These are phyloP conservation scores for Zeuzera pyrina DNA, from an alignment of 2,888 invertebrate species.

Conservation along the genomic window DNA sequence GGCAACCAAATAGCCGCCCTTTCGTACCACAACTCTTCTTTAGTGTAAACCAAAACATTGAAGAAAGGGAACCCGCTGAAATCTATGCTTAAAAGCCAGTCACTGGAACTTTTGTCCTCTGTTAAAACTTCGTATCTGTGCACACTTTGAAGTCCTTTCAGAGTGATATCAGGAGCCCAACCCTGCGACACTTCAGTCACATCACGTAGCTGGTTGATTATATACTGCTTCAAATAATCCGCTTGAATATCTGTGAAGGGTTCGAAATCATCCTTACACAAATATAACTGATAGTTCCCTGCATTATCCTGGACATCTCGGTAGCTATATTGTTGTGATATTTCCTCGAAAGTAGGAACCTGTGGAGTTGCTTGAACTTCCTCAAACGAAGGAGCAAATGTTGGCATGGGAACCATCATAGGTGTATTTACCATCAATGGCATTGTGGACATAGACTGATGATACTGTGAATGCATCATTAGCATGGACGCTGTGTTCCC, in stretches of 20 bases:
- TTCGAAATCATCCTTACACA: constrained; percentile 55
- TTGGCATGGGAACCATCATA: constrained; percentile 19
- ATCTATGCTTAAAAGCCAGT: constrained; percentile 48
- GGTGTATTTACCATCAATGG: constrained; percentile 13
- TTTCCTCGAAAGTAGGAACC: too few relatives aligned
- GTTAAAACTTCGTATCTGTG: constrained; percentile 45
- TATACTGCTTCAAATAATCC: constrained; percentile 33
- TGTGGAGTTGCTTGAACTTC: too few relatives aligned
- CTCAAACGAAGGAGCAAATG: constrained; percentile 4
- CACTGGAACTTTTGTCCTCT: constrained; percentile 33
- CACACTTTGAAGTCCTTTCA: constrained; percentile 43
- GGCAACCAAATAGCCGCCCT: constrained; percentile 60
- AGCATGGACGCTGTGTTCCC: too few relatives aligned
- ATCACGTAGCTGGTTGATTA: constrained; percentile 38
- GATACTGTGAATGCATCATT: too few relatives aligned
- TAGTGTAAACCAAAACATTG: constrained; percentile 47
- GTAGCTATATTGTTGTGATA: too few relatives aligned
- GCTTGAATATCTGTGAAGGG: constrained; percentile 35
- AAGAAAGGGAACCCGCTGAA: constrained; percentile 38
- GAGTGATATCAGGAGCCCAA: constrained; percentile 45
- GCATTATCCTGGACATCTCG: too few relatives aligned
- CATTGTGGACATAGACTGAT: too few relatives aligned
- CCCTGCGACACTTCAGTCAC: constrained; percentile 29
- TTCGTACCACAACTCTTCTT: constrained; percentile 58
- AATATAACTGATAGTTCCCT: constrained; percentile 30